Percentiles rank a stretch among this genome's conserved stretches.
phyloP scores from a whole-genome alignment of 2,113 vertebrate genomes.

The Nesoenas mayeri region DNA sequence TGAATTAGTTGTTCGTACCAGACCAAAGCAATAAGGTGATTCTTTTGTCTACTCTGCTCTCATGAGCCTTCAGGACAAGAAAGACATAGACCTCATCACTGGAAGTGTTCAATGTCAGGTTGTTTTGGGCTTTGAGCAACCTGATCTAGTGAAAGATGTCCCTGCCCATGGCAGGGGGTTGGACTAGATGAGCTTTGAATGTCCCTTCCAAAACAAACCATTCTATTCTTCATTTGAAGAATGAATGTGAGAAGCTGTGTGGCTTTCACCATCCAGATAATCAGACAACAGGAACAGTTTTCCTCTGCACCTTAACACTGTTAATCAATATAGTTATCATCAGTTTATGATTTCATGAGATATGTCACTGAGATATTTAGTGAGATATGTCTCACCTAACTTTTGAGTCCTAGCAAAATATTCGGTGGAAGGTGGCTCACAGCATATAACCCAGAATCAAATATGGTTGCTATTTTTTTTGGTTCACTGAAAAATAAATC shows the following conservation, averaged over 20 bases:
- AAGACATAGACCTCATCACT: not conserved
- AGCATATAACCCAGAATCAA: not conserved
- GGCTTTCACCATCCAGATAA: not conserved
- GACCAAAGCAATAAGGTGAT: not conserved
- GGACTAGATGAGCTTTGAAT: not conserved
- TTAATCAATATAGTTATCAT: not conserved
- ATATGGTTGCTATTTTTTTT: not conserved
- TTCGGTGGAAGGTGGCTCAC: not conserved
- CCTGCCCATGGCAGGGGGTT: not conserved
- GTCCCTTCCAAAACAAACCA: not conserved
- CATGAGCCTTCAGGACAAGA: not conserved
- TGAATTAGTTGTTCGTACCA: not conserved
- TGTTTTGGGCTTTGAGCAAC: not conserved
- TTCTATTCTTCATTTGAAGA: not conserved
- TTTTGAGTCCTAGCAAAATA: not conserved
- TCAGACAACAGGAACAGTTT: not conserved
- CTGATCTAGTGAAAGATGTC: rapidly evolving
- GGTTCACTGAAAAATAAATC: not conserved
- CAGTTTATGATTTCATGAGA: not conserved
- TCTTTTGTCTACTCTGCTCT: not conserved
- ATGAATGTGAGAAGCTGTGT: not conserved
- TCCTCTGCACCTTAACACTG: not conserved
- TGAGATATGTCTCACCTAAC: not conserved
- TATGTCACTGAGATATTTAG: not conserved
- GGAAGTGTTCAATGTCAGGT: not conserved